Evolutionary conservation across 2,888 invertebrate genomes (phyloP).

Genomic region (Andricus curvator): DNA sequence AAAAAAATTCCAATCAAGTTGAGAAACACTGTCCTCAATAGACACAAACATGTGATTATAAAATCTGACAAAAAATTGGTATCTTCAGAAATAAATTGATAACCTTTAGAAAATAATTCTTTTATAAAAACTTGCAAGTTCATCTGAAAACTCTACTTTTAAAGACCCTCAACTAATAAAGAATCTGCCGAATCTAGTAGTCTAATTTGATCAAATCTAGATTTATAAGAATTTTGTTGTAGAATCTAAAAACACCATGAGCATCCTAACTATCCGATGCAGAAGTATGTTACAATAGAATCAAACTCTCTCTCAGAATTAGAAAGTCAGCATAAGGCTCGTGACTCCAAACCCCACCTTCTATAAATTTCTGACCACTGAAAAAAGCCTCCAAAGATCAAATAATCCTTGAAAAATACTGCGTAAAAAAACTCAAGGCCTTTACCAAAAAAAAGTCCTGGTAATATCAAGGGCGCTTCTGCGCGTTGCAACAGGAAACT

Average conservation of each 20-base stretch:
- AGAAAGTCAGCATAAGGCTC: slow-evolving; percentile 8
- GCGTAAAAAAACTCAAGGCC: neutral
- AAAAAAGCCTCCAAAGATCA: neutral
- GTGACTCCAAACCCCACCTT: neutral
- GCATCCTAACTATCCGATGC: neutral
- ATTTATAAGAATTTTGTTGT: neutral
- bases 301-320: slow-evolving; percentile 2
- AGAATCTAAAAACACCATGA: neutral
- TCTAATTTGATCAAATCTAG: neutral
- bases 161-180: no score
- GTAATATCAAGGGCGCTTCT: slow-evolving; percentile 8
- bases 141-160: no score
- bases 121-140: no score
- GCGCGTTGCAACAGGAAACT: neutral
- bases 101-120: neutral
- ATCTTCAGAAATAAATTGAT: neutral
- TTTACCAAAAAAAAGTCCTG: neutral
- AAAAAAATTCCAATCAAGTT: neutral
- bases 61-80: neutral
- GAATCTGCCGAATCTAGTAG: neutral
- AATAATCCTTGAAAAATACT: neutral
- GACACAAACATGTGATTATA: neutral
- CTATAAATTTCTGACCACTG: neutral
- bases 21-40: neutral
- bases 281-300: slow-evolving; percentile 22